Base-by-base conservation (phyloP, 2,797 vertebrate species). In the Dicrostonyx torquatus region DNA sequence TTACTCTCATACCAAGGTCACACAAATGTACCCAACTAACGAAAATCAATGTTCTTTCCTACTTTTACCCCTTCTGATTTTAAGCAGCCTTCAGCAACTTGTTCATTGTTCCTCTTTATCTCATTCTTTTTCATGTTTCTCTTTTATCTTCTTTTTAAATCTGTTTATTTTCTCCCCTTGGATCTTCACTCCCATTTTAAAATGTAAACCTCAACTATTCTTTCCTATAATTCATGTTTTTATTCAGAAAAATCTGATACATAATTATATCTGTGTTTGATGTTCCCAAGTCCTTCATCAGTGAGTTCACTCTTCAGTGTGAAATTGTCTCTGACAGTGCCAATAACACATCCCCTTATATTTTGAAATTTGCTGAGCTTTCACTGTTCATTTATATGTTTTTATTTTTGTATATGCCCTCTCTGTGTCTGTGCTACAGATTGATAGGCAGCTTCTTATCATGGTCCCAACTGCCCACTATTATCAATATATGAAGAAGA, bases 1-100 rank as follows among this genome's bases (percentile, higher is more conserved):
- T 0, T 26, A 31, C 9, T 75, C 29, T 48, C 37, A 22, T 17
- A 14, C 0, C 5, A 0, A 40, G 29, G 20, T 0, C 9, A 31
- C 29, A 20, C 20, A 22, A 50, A 70, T 55, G 29, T 48, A 3
- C 29, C 55, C 22, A 62, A 29, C 29, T 31, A 40, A 88, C 34
- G 7, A n/a, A 60, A 37, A 3, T 24, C 18, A 4, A 12, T 72
- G 50, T 45, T 29, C n/a, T 87, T 12, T 58, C 14, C n/a, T 43
- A 12, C 7, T 75, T 45, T n/a, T 22, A 37, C 68, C 37, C 6
- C 6, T 89, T 80, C 24, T 72, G 34, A 22, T 43, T 87, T 75
- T 66, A 75, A 26, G 5, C 11, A 34, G 13, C 48, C 60, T 79
- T 87, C 1, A 40, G 5, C 37, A 4, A 68, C n/a, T 40, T 14